Evolutionary conservation across 2,888 invertebrate genomes (phyloP), one percentile per base, ranked within the genome.

Genomic region (Temnothorax rugatulus): DNA sequence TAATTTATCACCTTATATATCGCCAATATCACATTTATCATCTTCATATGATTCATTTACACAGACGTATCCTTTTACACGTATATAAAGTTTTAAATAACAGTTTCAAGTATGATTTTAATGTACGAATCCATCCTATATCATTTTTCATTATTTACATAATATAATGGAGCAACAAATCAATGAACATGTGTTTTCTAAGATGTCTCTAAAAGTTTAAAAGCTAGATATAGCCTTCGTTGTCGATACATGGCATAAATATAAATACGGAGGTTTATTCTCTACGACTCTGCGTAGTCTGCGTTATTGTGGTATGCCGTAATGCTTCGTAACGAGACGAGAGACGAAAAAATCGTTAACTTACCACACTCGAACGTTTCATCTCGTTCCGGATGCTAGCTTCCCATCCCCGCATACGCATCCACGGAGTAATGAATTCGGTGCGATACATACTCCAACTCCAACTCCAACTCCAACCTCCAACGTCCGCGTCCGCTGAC

Each of bases 401-500:
- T 38, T 86, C 87, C 25, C 18, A 50, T 41, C 86, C 89, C 81
- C 89, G 90, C 92, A 92, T 90, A 25, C 59, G 84, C 47, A 86
- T 90, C 92, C 91, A 93, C 4, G 93, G 91, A 38, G 88, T 89
- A 44, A 91, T 61, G 66, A 88, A 92, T 52, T 92, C 92, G 18
- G 86, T 61, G 34, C 75, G 86, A 88, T 86, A 41, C 90, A 92
- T 93, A 59, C 25, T 85, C 4, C 52, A 29, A 13, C 13, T 13
- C 11, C 44, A 4, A 29, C 29, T 29, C 29, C 3, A 29, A 29
- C 29, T 29, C 29, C 29, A 29, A 29, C 29, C 29, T 38, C 38
- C 41, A 11, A n/a, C 21, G 15, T 25, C 18, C 29, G 5, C 4
- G 15, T 25, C 18, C 29, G 5, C 11, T 54, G 71, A 0, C 52